Evolutionary conservation across 2,888 invertebrate genomes (phyloP).

Genomic region (Chymomyza fuscimana): DNA sequence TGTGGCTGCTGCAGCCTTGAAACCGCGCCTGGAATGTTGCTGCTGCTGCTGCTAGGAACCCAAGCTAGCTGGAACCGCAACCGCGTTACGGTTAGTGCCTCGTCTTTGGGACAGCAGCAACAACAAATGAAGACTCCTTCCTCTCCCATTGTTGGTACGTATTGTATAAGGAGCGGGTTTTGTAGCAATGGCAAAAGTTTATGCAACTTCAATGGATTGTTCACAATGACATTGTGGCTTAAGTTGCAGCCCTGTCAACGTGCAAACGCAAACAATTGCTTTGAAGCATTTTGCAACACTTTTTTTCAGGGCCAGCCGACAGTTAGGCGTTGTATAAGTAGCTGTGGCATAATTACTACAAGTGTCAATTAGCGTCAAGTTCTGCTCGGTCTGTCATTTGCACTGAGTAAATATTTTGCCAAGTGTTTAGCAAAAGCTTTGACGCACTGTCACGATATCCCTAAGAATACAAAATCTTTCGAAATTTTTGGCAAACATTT

Average conservation of each 20-base stretch:
- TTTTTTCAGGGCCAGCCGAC: slow-evolving; percentile 21
- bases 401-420: slow-evolving; percentile 28
- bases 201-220: neutral
- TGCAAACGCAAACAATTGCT: slow-evolving; percentile 48
- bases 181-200: neutral
- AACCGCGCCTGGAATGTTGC: slow-evolving; percentile 1
- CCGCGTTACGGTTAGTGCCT: neutral
- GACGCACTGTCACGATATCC: slow-evolving; percentile 30
- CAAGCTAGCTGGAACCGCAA: slow-evolving; percentile 9
- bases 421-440: slow-evolving; percentile 57
- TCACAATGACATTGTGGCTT: neutral
- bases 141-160: neutral
- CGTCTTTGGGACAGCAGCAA: neutral
- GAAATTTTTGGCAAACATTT: too few species aligned
- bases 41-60: slow-evolving; percentile 20
- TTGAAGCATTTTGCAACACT: slow-evolving; percentile 45
- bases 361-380: slow-evolving; percentile 32
- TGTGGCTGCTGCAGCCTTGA: slow-evolving; percentile 46
- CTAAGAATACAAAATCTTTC: too few species aligned
- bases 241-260: slow-evolving; percentile 25
- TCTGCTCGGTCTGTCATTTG: slow-evolving; percentile 30
- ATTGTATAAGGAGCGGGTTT: neutral
- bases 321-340: slow-evolving; percentile 2
- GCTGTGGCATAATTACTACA: slow-evolving; percentile 19
- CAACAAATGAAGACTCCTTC: neutral